Percentiles rank a stretch among this genome's conserved stretches.
Conservation (phyloP, 2,888 invertebrate genomes). For the Pachydiplax longipennis region DNA sequence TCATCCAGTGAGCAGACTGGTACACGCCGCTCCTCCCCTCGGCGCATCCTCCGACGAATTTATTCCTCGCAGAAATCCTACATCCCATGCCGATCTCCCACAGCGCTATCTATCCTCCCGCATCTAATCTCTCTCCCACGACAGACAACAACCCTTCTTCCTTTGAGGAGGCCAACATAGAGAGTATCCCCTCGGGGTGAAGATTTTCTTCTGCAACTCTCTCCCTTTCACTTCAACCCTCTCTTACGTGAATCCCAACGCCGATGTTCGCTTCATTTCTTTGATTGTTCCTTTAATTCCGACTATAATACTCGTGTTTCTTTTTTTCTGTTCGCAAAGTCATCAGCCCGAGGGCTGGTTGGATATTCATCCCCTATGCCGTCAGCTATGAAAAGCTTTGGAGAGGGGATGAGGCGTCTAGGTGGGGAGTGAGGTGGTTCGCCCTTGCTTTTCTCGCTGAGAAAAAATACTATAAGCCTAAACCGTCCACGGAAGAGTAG, state of each 20-base stretch:
- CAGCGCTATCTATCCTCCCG: conserved; percentile 1
- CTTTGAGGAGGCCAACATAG: neutral
- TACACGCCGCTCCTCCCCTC: neutral
- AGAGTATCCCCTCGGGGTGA: neutral
- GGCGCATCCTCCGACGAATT: neutral
- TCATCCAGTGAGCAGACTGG: neutral
- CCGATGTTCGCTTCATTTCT: neutral
- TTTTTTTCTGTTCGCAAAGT: too few species aligned
- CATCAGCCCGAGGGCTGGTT: too few species aligned
- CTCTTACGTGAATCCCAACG: neutral
- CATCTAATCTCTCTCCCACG: conserved; percentile 22
- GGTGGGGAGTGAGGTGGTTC: too few species aligned
- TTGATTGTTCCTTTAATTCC: neutral
- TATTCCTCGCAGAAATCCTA: neutral
- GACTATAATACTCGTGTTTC: too few species aligned
- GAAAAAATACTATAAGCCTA: too few species aligned
- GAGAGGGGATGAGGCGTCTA: too few species aligned
- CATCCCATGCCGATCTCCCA: conserved; percentile 1
- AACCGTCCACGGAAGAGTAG: too few species aligned
- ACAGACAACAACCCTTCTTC: conserved; percentile 5
- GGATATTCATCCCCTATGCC: too few species aligned
- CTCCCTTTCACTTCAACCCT: neutral
- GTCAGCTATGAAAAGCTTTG: too few species aligned
- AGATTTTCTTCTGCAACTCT: neutral
- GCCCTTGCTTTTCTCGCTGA: too few species aligned